Conservation (phyloP, 2,888 invertebrate species). For the Drosophila melanosoma region DNA sequence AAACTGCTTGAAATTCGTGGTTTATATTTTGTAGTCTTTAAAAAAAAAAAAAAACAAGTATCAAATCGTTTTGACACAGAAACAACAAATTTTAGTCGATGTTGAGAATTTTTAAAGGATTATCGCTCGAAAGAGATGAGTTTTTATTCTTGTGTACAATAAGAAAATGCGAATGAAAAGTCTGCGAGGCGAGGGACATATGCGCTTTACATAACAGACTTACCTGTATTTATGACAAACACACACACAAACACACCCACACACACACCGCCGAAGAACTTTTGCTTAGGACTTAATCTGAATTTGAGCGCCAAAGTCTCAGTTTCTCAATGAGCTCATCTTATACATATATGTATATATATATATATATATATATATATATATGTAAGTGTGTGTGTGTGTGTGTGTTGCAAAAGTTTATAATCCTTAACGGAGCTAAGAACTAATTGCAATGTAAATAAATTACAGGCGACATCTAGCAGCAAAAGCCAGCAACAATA, state of each 20-base stretch:
- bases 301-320: slow-evolving; percentile 70
- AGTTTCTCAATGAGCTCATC: slow-evolving; percentile 38
- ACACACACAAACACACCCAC: slow-evolving; percentile 1
- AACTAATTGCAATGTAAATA: slow-evolving; percentile 84
- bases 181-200: no score
- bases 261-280: neutral
- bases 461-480: slow-evolving; percentile 78
- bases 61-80: no score
- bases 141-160: neutral
- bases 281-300: slow-evolving; percentile 49
- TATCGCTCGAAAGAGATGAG: neutral
- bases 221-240: slow-evolving; percentile 12
- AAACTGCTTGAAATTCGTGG: no score
- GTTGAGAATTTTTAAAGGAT: neutral
- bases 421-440: slow-evolving; percentile 82
- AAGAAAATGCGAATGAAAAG: neutral
- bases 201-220: slow-evolving; percentile 4
- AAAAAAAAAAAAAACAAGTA: no score
- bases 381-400: slow-evolving; percentile 18
- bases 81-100: no score
- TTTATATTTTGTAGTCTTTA: no score
- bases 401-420: slow-evolving; percentile 63
- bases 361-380: slow-evolving; percentile 21
- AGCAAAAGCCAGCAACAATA: slow-evolving; percentile 55
- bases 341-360: slow-evolving; percentile 17